phyloP scores from a whole-genome alignment of 2,888 invertebrate species.

The Cremastinae sp. region DNA sequence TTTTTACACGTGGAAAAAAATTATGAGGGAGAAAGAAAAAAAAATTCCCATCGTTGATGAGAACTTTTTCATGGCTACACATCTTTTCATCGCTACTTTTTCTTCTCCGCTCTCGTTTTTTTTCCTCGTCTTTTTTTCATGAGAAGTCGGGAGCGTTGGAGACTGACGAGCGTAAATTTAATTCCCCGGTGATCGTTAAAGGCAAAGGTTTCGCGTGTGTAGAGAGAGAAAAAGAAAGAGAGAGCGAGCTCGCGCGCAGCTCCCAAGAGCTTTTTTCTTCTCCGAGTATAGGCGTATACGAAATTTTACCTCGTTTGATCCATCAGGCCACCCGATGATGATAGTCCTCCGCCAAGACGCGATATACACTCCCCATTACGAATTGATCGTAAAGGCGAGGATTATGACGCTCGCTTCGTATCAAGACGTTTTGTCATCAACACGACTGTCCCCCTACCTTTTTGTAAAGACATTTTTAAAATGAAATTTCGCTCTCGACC shows the following conservation, averaged over 20 bases:
- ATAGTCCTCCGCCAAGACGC: constrained; percentile 20
- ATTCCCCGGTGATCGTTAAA: constrained; percentile 50
- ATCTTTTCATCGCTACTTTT: constrained; percentile 33
- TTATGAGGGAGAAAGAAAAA: constrained; percentile 8
- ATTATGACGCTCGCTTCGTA: constrained; percentile 18
- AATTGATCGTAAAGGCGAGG: constrained; percentile 16
- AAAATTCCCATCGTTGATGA: constrained; percentile 29
- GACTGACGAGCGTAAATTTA: constrained; percentile 46
- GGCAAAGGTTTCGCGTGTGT: constrained; percentile 34
- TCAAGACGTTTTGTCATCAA: constrained; percentile 20
- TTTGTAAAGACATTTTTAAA: background rate
- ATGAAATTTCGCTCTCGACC: background rate
- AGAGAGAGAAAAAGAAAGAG: background rate
- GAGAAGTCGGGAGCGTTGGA: constrained; percentile 12
- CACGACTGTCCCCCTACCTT: background rate
- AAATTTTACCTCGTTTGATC: constrained; percentile 52
- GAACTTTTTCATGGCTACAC: constrained; percentile 32
- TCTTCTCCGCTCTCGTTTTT: constrained; percentile 16
- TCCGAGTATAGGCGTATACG: constrained; percentile 36
- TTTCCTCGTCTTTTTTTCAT: constrained; percentile 26
- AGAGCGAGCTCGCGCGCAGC: constrained; percentile 10
- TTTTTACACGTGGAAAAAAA: background rate
- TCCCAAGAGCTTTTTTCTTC: constrained; percentile 40
- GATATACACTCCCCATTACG: background rate
- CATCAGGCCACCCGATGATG: constrained; percentile 38